These are phyloP conservation scores for Lepilemur septentrionalis DNA, from an alignment of 2,797 vertebrate genomes.

Conservation along the genomic window DNA sequence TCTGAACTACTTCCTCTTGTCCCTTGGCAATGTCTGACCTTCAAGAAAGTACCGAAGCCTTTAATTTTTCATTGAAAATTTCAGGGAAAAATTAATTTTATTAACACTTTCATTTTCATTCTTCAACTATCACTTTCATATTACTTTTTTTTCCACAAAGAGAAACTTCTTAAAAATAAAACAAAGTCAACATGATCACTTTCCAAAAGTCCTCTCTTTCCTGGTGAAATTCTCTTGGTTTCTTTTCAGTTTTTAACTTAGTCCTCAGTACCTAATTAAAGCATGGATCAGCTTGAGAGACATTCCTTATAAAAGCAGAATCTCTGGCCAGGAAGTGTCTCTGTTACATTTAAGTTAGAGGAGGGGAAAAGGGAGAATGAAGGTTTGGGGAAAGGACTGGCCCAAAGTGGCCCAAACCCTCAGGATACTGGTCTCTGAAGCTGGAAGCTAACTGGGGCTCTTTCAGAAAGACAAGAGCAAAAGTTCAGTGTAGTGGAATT, in stretches of 20 bases:
- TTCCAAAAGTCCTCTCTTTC: background rate
- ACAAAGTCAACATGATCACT: background rate
- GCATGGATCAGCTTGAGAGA: background rate
- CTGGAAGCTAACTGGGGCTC: background rate
- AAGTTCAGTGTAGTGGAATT: background rate
- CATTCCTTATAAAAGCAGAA: background rate
- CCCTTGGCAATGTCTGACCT: background rate
- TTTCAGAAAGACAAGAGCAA: background rate
- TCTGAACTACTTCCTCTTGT: background rate
- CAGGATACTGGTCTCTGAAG: background rate
- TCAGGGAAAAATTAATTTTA: background rate
- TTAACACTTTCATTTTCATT: background rate
- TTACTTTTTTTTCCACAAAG: background rate
- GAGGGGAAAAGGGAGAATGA: background rate
- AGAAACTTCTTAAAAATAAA: background rate
- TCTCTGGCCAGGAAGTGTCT: background rate
- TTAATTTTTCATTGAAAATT: background rate
- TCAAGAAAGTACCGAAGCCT: background rate
- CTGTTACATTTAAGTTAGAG: background rate
- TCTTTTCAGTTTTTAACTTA: background rate
- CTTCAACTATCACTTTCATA: background rate
- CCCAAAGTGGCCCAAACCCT: background rate
- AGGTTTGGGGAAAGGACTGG: background rate
- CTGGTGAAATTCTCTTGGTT: background rate
- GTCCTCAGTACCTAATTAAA: background rate